A percentile compares a stretch with the other conserved stretches of the same genome.
Evolutionary conservation across 2,113 vertebrate species (phyloP).

Genomic region (Microtus oregoni): DNA sequence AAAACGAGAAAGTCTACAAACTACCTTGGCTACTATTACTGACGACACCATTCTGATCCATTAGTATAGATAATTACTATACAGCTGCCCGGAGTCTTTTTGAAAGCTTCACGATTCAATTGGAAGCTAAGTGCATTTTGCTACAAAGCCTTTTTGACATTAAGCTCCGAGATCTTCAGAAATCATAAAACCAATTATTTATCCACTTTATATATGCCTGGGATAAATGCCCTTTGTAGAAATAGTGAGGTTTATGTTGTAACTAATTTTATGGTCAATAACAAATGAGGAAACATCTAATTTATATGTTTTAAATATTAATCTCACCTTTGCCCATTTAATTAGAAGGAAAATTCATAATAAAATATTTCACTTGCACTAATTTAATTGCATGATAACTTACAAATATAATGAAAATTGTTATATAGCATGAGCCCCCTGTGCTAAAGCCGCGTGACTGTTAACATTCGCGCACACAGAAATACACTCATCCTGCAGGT

Average conservation of each 20-base stretch:
- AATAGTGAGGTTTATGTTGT: background rate
- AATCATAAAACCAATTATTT: conserved; percentile 34
- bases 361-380: background rate
- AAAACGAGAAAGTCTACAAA: conserved; percentile 6
- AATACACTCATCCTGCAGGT: background rate
- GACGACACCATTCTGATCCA: conserved; percentile 34
- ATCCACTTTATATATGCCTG: background rate
- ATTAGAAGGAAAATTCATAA: background rate
- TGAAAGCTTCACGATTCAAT: conserved; percentile 51
- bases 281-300: background rate
- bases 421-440: background rate
- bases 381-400: background rate
- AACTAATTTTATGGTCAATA: conserved; percentile 19
- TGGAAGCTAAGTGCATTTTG: conserved; percentile 61
- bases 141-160: conserved; percentile 54
- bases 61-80: conserved; percentile 65
- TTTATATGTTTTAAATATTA: background rate
- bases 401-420: conserved; percentile 25
- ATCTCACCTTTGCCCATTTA: background rate
- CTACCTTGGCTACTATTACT: conserved; percentile 56
- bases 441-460: background rate
- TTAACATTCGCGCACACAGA: conserved; percentile 20
- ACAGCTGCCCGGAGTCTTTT: conserved; percentile 13
- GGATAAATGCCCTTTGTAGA: background rate
- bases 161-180: conserved; percentile 29